Evolutionary conservation across 2,888 invertebrate species (phyloP), one percentile per base, ranked within the genome.

Genomic region (Loripinus fragilis): DNA sequence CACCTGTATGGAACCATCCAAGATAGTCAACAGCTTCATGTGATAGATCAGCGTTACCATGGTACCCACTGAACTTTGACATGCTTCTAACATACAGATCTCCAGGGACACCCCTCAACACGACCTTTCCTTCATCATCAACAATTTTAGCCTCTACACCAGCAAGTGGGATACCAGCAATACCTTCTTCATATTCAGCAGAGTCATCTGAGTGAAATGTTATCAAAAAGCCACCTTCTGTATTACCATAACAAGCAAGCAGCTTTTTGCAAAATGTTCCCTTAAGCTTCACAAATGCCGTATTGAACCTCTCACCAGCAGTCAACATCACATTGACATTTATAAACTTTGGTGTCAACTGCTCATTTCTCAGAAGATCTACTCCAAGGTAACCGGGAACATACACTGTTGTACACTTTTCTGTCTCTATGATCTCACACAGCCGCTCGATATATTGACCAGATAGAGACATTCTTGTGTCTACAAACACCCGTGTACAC

Each of bases 131-230:
- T 10, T n/a, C 38, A 0, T 69, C 65, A 35, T 81, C 76, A 1
- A 77, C 45, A 20, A 84, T 67, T 65, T 84, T 84, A 20, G 79
- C 55, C 42, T 84, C 81, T n/a, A 71, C 69, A 0, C 81, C 84
- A 25, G 67, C 55, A 1, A 75, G 10, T 2, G 84, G 77, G 42
- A 45, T 33, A 2, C 83, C 83, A 2, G 74, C 41, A 3, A 83
- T 80, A 0, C 83, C 83, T 15, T 83, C 83, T 23, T 81, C 80
- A 28, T 68, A 83, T 3, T 41, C 38, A 28, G 60, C 78, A 20
- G 55, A 12, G 7, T 23, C 38, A 15, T 72, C 68, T 15, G n/a
- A 69, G 0, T 10, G 20, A n/a, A 76, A 76, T 8, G n/a, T 8
- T 0, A 55, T 8, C 7, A 33, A 67, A 0, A 68, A 76, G 0